Base-by-base conservation (phyloP, 2,113 vertebrate genomes). In the Cyprinus carpio region DNA sequence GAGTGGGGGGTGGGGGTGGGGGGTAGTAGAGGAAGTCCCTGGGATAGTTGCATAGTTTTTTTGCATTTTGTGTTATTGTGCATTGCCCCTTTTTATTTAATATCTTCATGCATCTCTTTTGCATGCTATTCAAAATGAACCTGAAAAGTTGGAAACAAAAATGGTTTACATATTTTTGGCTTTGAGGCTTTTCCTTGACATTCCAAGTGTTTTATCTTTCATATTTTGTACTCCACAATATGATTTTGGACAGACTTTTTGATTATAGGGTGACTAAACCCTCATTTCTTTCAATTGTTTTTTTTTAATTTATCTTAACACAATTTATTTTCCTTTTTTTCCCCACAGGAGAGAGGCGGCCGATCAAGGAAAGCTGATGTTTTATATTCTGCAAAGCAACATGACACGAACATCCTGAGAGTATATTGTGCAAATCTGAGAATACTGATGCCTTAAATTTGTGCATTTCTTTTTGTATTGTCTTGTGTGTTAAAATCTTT, bases 21-120 rank as follows among this genome's bases (percentile, higher is more conserved):
- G 62, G 80, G 62, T 76, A 80, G 65, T 10, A 37, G 58, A 79
- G 78, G 74, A 82, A 81, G 67, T 60, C 29, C n/a, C 75, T 62
- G 71, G 40, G 67, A 37, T 79, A 34, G 27, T 29, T 1, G 8
- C n/a, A n/a, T n/a, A n/a, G n/a, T n/a, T n/a, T n/a, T n/a, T n/a
- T n/a, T 37, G 37, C 37, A 6, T 6, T 40, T 6, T 40, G 37
- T 40, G 6, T 40, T 2, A 40, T 40, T 40, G 40, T 40, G 40
- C 27, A 43, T 27, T 72, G n/a, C 2, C n/a, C n/a, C 8, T 10
- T 34, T 27, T 49, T 25, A 12, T 25, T 29, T 40, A 34, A 62
- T 51, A 15, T 25, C n/a, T 62, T 62, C 58, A 62, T 62, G n/a
- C 60, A 64, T 64, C 12, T 13, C 25, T 64, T 25, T 64, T 64